Evolutionary conservation across 2,888 invertebrate species (phyloP).

Genomic region (Mylabris sibirica): DNA sequence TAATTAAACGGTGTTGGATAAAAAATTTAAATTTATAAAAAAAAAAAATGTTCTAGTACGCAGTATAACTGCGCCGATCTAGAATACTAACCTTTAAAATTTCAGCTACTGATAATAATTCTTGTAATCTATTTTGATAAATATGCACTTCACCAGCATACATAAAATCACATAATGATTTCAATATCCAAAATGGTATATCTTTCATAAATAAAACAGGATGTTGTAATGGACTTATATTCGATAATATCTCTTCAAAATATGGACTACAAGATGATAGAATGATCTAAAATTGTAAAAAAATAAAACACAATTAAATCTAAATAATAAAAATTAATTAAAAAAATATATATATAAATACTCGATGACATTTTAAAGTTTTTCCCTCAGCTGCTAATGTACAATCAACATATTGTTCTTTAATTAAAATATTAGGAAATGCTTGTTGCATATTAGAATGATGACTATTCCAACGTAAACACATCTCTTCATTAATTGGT

Average conservation of each 20-base stretch:
- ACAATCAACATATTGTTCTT: slow-evolving; percentile 65
- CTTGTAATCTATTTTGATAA: slow-evolving; percentile 60
- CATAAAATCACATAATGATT: slow-evolving; percentile 64
- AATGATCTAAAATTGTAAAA: slow-evolving; percentile 59
- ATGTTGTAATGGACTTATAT: slow-evolving; percentile 61
- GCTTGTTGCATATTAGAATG: slow-evolving; percentile 65
- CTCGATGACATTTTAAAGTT: slow-evolving; percentile 65
- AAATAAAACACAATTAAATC: slow-evolving; percentile 7
- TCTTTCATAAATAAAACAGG: slow-evolving; percentile 64
- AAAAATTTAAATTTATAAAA: too few relatives aligned
- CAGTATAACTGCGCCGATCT: background rate
- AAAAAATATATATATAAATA: too few relatives aligned
- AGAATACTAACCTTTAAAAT: slow-evolving; percentile 56
- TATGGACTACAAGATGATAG: slow-evolving; percentile 64
- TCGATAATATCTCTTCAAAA: slow-evolving; percentile 62
- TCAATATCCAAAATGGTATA: slow-evolving; percentile 63
- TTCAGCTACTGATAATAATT: slow-evolving; percentile 62
- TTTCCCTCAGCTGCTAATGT: slow-evolving; percentile 66
- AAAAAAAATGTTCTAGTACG: too few relatives aligned
- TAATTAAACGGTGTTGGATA: too few relatives aligned
- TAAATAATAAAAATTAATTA: too few relatives aligned
- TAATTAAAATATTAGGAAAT: slow-evolving; percentile 62
- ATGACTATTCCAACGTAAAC: slow-evolving; percentile 67
- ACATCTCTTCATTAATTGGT: slow-evolving; percentile 55
- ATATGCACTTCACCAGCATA: slow-evolving; percentile 65